Conservation (phyloP, 1,140 invertebrate species). For the Meloidogyne hapla region DNA sequence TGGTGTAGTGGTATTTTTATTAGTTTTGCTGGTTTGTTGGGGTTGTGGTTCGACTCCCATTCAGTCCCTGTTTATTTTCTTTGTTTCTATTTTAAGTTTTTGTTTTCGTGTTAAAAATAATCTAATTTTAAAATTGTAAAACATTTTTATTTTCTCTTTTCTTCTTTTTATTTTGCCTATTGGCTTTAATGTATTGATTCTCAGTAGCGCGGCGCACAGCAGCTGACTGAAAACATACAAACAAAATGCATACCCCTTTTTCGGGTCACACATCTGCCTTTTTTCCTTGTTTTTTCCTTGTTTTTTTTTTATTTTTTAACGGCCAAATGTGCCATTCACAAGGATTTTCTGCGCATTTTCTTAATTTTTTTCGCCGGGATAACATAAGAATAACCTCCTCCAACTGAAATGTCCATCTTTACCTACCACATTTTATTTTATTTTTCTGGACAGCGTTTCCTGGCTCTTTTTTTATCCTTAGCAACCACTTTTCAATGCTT, state of each 20-base stretch:
- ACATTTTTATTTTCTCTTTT: no score
- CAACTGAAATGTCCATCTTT: neutral
- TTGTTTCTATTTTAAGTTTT: no score
- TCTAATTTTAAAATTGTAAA: no score
- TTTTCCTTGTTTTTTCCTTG: no score
- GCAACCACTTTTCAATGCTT: neutral
- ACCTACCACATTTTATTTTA: neutral
- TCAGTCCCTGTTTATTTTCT: no score
- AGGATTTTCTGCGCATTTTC: neutral
- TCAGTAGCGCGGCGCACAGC: neutral
- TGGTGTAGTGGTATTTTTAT: no score
- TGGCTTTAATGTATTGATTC: neutral
- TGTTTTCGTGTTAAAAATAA: no score
- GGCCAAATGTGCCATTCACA: neutral
- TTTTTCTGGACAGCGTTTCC: no score
- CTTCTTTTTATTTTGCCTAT: neutral
- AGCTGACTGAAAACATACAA: constrained; percentile 1
- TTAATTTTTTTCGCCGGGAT: neutral
- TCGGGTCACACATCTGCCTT: neutral
- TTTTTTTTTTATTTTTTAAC: neutral
- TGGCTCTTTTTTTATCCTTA: neutral
- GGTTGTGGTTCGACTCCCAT: no score
- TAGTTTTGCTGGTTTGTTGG: no score
- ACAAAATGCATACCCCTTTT: neutral
- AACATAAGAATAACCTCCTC: neutral